Conservation (phyloP, 2,113 vertebrate genomes). For the Guaruba guarouba region DNA sequence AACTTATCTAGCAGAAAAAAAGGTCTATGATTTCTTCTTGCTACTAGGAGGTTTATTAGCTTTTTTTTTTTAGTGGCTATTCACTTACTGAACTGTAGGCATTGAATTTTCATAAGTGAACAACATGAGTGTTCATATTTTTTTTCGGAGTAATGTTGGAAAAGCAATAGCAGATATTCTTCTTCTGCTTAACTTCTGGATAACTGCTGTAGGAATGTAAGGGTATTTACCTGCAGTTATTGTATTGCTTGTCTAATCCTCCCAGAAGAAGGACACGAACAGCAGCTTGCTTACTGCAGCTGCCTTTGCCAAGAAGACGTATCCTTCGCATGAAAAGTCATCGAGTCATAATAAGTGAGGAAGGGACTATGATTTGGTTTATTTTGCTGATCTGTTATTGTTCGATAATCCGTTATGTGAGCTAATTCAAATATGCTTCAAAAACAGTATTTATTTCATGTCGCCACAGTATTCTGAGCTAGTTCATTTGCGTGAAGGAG, state of each 20-base stretch:
- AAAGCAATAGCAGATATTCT: neutral
- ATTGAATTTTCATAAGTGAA: neutral
- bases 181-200: neutral
- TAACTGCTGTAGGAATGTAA: neutral
- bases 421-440: neutral
- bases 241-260: neutral
- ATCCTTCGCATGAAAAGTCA: neutral
- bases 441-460: neutral
- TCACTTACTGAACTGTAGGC: neutral
- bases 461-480: neutral
- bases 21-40: neutral
- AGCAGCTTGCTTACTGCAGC: neutral
- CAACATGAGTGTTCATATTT: neutral
- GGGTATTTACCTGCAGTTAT: neutral
- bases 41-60: neutral
- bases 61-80: neutral
- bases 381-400: neutral
- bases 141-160: neutral
- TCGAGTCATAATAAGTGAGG: neutral
- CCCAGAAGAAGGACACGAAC: neutral
- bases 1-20: neutral
- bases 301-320: neutral
- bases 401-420: neutral
- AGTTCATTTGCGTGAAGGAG: conserved; percentile 3
- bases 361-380: neutral